phyloP scores from a whole-genome alignment of 2,797 vertebrate genomes.

The Nasua narica region DNA sequence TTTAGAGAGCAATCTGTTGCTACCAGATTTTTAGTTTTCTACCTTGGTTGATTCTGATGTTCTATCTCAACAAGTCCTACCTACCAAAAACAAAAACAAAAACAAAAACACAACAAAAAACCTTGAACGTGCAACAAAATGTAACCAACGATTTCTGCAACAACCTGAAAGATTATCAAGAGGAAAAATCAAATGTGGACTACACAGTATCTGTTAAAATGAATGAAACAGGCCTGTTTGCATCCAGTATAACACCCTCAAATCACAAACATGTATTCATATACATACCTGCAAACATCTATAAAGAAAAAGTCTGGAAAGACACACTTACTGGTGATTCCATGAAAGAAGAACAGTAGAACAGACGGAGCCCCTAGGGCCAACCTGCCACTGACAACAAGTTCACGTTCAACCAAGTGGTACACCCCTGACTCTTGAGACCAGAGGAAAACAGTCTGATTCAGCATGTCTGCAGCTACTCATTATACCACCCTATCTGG shows the following conservation, averaged over 20 bases:
- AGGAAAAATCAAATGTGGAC: background rate
- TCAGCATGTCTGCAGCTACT: background rate
- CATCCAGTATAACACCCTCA: background rate
- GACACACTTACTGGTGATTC: background rate
- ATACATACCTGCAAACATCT: background rate
- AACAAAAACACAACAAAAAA: background rate
- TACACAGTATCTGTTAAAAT: background rate
- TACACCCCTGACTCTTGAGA: background rate
- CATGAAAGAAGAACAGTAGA: background rate
- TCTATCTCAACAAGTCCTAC: background rate
- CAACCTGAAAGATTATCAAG: background rate
- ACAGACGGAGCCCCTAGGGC: background rate
- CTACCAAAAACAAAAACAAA: background rate
- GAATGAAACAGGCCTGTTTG: background rate
- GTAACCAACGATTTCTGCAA: background rate
- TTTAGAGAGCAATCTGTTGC: background rate
- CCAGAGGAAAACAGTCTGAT: background rate
- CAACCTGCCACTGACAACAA: background rate
- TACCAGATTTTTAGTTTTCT: background rate
- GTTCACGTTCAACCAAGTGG: background rate
- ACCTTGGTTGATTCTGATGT: background rate
- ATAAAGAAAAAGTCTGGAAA: background rate
- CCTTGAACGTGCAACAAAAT: background rate
- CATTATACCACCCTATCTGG: background rate
- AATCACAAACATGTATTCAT: background rate